Percentiles rank a stretch among this genome's conserved stretches.
These are phyloP conservation scores for Drusus annulatus DNA, from an alignment of 1,140 invertebrate species.

Conservation along the genomic window DNA sequence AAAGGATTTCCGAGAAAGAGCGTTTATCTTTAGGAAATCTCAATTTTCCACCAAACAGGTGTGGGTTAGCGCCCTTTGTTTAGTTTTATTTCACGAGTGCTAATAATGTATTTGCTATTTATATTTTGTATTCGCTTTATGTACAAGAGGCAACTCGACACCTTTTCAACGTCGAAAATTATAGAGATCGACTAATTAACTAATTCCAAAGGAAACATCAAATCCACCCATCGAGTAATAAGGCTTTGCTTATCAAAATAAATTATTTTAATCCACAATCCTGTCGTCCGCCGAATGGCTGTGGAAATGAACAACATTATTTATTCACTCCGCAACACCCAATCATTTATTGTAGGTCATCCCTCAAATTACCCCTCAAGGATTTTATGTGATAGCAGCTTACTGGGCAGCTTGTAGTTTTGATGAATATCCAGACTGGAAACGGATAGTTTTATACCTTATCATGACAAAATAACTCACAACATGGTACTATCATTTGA, in stretches of 20 bases:
- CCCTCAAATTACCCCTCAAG: neutral
- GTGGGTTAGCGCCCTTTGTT: conserved; percentile 32
- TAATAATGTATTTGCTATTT: conserved; percentile 35
- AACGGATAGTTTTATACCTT: too few relatives aligned
- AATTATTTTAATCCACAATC: neutral
- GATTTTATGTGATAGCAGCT: conserved; percentile 1
- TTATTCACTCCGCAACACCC: conserved; percentile 4
- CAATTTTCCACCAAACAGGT: conserved; percentile 41
- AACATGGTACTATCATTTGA: too few relatives aligned
- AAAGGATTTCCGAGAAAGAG: conserved; percentile 27
- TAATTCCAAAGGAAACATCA: neutral
- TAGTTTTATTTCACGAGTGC: conserved; percentile 20
- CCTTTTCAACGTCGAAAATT: neutral
- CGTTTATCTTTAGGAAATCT: conserved; percentile 38
- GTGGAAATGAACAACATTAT: conserved; percentile 6
- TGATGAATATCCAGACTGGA: too few relatives aligned
- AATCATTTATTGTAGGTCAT: neutral
- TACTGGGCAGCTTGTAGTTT: neutral
- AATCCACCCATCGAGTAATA: neutral
- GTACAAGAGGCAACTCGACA: neutral
- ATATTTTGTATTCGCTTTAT: conserved; percentile 24
- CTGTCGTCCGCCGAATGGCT: neutral
- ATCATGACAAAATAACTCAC: too few relatives aligned
- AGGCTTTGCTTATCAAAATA: neutral
- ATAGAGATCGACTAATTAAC: conserved; percentile 23